Base-by-base conservation (phyloP, 2,113 vertebrate genomes). In the Scomber colias region DNA sequence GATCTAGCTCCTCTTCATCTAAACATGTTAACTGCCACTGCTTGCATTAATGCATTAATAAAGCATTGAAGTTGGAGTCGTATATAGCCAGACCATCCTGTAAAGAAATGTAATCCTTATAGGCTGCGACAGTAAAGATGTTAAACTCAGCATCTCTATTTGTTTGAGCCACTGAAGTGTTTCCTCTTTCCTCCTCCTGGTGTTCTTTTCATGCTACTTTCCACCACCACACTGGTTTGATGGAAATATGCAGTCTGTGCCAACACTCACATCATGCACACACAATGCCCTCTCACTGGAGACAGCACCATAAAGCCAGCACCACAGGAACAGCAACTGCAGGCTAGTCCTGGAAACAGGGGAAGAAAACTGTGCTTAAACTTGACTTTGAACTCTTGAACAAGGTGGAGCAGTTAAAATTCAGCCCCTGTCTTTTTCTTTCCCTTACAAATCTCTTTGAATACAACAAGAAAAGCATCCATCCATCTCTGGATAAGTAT, bases 181-280 rank as follows among this genome's bases (percentile, higher is more conserved):
- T 85, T 76, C 71, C 56, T 78, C 57, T 78, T 51, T 68, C 48
- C 59, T 75, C 31, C 62, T 56, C 53, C 49, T 64, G 35, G 63
- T 61, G 15, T 63, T 66, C 13, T 84, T 87, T 88, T 82, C 63
- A 8, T 85, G 56, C 70, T 59, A 27, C 71, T 84, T 89, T 87
- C 74, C 86, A 82, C 2, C 74, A 73, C 67, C 75, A 61, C 84
- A 74, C 64, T 75, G 73, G 56, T 77, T 81, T 17, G 50, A 83
- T 87, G 91, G 91, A 94, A 92, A 90, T 24, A 45, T 69, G 56
- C 55, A 8, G 31, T 40, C 75, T 46, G 80, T 76, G 91, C 92
- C 90, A 93, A 83, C 74, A 71, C 48, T 76, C 78, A 87, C 84
- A 86, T 76, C 83, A 93, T 56, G 77, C 68, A 21, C 60, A 65